A percentile compares a stretch with the other conserved stretches of the same genome.
Evolutionary conservation across 2,888 invertebrate genomes (phyloP).

Genomic region (Drosophila ezoana): DNA sequence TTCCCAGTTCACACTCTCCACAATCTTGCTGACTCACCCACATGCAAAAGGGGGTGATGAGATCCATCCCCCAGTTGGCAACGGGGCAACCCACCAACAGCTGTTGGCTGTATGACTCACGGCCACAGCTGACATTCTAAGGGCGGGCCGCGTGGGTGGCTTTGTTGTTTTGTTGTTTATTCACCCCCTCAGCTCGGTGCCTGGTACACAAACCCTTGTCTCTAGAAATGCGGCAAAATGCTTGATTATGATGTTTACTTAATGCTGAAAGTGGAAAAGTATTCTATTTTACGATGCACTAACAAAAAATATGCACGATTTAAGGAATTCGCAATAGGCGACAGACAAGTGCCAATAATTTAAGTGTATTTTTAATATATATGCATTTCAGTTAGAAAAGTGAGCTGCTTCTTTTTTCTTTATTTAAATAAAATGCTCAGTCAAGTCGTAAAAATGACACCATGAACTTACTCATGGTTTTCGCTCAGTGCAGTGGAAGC

Average conservation of each 20-base stretch:
- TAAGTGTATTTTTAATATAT: too few species aligned
- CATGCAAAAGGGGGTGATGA: conserved; percentile 8
- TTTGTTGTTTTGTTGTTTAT: conserved; percentile 25
- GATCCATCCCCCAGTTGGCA: conserved; percentile 32
- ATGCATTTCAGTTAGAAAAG: too few species aligned
- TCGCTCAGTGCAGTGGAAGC: conserved; percentile 40
- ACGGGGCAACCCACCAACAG: conserved; percentile 26
- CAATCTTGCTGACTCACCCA: conserved; percentile 47
- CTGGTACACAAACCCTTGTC: conserved; percentile 29
- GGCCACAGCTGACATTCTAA: conserved; percentile 36
- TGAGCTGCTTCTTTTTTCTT: background rate
- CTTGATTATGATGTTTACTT: conserved; percentile 71
- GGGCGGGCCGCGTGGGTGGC: conserved; percentile 46
- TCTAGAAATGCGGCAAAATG: conserved; percentile 59
- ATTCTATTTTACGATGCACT: conserved; percentile 52
- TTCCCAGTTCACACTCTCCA: conserved; percentile 3
- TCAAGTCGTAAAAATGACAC: background rate
- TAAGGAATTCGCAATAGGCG: too few species aligned
- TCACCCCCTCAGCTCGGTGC: conserved; percentile 8
- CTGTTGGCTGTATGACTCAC: conserved; percentile 51
- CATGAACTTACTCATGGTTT: background rate
- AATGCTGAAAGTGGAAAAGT: conserved; percentile 56
- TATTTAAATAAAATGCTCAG: background rate
- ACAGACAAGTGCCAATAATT: too few species aligned
- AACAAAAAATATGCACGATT: background rate